Evolutionary conservation across 2,113 vertebrate genomes (phyloP), one percentile per base, ranked within the genome.

Genomic region (Heterotilapia buettikoferi): DNA sequence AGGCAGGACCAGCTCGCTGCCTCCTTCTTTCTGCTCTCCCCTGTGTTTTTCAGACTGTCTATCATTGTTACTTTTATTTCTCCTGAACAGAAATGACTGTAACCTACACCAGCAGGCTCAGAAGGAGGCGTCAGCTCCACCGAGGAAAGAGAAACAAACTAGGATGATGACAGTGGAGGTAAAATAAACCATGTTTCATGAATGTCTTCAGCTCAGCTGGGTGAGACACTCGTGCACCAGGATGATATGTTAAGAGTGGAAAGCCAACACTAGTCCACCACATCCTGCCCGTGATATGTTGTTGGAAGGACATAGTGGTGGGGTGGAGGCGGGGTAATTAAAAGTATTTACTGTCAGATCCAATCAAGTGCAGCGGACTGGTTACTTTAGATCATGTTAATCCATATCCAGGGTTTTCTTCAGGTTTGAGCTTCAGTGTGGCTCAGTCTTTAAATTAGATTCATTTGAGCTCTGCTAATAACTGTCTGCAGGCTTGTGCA

Each of bases 171-270:
- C 78, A 89, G 80, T 31, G 86, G 90, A 91, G 89, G 88, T 91
- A 92, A 94, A 95, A 94, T 95, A 93, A 96, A 94, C 92, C 50
- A 59, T 50, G 89, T 83, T 92, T 83, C 84, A 80, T 84, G 84
- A 43, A 68, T 47, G 68, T 52, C 88, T 85, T 71, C 13, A 9
- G 57, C 78, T 89, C 56, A 86, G 84, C 54, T 66, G 90, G 85
- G 85, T 26, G 53, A 93, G 82, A 90, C 63, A 85, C 86, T 40
- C 6, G 1, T 24, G 83, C 19, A 88, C 57, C 7, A 9, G 59
- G 86, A 88, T 63, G 83, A 90, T 88, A 83, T 33, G 53, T 88
- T 50, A 8, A 80, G 26, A 88, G 61, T 66, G 73, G 59, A 86
- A 86, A 92, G 83, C 82, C 88, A 87, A 89, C 63, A 87, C 83